These are phyloP conservation scores for Philaethria dido DNA, from an alignment of 2,888 invertebrate genomes.

Conservation along the genomic window DNA sequence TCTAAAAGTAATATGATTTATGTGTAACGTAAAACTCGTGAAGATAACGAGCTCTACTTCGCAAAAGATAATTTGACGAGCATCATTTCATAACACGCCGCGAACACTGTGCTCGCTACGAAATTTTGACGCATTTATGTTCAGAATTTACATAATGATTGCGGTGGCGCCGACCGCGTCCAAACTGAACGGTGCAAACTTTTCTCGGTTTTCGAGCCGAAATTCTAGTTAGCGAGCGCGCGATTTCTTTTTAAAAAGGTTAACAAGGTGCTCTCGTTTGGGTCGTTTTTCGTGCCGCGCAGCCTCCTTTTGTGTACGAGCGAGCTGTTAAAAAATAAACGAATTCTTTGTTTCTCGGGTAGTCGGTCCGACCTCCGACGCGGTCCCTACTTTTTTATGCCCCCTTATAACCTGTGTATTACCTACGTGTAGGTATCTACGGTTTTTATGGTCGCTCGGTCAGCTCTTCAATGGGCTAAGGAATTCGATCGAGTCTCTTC, in stretches of 20 bases:
- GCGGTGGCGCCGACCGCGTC: conserved; percentile 76
- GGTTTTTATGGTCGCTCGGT: conserved; percentile 81
- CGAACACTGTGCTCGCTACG: conserved; percentile 58
- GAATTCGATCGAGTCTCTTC: conserved; percentile 82
- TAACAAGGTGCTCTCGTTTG: conserved; percentile 82
- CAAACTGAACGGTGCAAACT: conserved; percentile 65
- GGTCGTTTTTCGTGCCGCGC: conserved; percentile 80
- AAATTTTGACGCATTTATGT: conserved; percentile 61
- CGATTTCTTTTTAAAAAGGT: conserved; percentile 83
- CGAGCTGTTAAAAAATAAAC: conserved; percentile 84
- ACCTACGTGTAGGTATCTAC: conserved; percentile 83
- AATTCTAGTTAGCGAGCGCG: conserved; percentile 82
- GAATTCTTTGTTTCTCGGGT: conserved; percentile 83
- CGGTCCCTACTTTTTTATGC: conserved; percentile 82
- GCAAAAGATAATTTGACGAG: conserved; percentile 55
- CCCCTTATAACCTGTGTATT: conserved; percentile 83
- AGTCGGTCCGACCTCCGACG: conserved; percentile 82
- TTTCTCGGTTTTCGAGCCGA: conserved; percentile 81
- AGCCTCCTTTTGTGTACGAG: conserved; percentile 81
- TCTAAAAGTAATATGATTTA: conserved; percentile 20
- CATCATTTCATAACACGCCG: conserved; percentile 60
- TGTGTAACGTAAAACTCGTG: conserved; percentile 21
- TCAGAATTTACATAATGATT: conserved; percentile 79
- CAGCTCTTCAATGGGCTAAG: conserved; percentile 83
- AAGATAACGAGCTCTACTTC: conserved; percentile 28